Evolutionary conservation across 2,113 vertebrate genomes (phyloP), one percentile per base, ranked within the genome.

Genomic region (Gila orcuttii): DNA sequence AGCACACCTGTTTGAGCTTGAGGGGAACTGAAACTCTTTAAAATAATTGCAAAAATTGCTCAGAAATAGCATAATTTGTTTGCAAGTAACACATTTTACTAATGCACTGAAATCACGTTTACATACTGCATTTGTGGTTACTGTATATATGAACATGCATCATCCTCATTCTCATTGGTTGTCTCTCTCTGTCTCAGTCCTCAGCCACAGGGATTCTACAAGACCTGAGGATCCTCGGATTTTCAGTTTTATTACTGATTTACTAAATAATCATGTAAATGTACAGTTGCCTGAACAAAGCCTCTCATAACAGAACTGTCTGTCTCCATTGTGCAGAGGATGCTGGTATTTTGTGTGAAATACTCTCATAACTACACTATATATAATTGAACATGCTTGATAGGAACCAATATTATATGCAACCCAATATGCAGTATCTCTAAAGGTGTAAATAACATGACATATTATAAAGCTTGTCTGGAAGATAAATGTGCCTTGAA

Each of bases 131-230:
- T 71, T 39, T 23, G 36, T 23, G 9, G 68, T 71, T 11, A 42
- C n/a, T 79, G 57, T 55, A 80, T 45, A 8, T 60, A 78, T 45
- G 33, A 39, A 39, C 13, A 21, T 78, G 10, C 2, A 39, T 57
- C 57, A 76, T 79, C 80, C 88, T 50, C 86, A 52, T 52, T 25
- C 17, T 52, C 47, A 52, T 77, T 76, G 45, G 11, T 55, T 77
- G 15, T 55, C n/a, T 77, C 17, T 77, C 45, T 77, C 13, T 55
- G 25, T 52, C 42, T 75, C 89, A 95, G 93, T 83, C 93, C 93
- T 11, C 92, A 94, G 81, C 90, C 91, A 47, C 94, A 93, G 91
- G 94, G 93, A 84, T 94, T 95, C 86, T 91, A 94, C 90, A 91
- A 88, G 80, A 90, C 91, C 31, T 94, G 83, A 89, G 42, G 25